These are phyloP conservation scores for Hesperia comma DNA, from an alignment of 2,888 invertebrate genomes.

Conservation along the genomic window DNA sequence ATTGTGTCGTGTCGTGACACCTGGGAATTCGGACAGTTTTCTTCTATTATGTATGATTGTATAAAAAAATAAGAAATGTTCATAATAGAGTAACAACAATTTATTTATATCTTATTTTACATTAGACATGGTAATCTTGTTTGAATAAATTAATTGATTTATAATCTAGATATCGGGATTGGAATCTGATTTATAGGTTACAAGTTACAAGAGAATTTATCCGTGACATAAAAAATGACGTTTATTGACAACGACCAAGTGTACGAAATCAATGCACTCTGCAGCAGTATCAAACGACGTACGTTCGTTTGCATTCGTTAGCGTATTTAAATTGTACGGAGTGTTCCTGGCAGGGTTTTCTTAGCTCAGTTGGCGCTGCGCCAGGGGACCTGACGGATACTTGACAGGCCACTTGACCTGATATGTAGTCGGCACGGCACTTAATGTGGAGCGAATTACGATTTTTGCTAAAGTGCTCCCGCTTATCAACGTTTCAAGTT, in stretches of 20 bases:
- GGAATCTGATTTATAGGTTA: no score
- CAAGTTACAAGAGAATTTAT: no score
- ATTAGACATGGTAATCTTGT: no score
- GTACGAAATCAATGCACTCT: no score
- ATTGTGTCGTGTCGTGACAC: neutral
- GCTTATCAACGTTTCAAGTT: slow-evolving; percentile 30
- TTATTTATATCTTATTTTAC: no score
- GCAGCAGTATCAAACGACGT: neutral
- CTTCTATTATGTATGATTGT: no score
- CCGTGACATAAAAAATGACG: neutral
- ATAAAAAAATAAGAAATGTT: no score
- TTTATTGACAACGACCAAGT: no score
- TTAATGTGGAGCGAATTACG: slow-evolving; percentile 48
- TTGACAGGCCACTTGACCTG: slow-evolving; percentile 76
- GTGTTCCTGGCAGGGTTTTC: slow-evolving; percentile 54
- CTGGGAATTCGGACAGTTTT: no score
- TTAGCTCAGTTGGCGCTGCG: slow-evolving; percentile 60
- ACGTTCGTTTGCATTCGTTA: slow-evolving; percentile 39
- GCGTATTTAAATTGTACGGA: slow-evolving; percentile 55
- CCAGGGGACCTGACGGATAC: slow-evolving; percentile 72
- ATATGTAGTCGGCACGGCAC: slow-evolving; percentile 58
- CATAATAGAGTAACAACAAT: no score
- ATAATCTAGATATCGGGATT: no score
- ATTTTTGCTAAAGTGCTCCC: slow-evolving; percentile 37
- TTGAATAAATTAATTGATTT: no score